Conservation (phyloP, 2,797 vertebrate genomes). For the Loris lydekkerianus region DNA sequence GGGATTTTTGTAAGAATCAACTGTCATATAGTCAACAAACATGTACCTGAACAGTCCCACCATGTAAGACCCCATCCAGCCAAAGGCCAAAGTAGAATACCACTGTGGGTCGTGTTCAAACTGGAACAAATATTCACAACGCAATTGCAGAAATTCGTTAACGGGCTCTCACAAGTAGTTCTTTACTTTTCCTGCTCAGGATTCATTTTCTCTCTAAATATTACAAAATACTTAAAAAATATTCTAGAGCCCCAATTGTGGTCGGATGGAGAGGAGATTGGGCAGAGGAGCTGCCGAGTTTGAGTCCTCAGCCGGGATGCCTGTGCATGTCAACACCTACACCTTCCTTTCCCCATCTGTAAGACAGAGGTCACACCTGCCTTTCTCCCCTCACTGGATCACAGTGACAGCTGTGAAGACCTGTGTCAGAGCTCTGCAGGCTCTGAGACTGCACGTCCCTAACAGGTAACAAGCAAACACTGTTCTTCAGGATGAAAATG, state of each 20-base stretch:
- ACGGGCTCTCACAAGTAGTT: not conserved
- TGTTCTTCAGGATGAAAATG: not conserved
- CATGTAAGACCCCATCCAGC: not conserved
- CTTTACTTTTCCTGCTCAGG: not conserved
- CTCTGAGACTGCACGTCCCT: not conserved
- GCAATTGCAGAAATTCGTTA: not conserved
- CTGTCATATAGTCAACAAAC: not conserved
- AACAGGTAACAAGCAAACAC: not conserved
- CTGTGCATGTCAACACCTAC: too few species aligned
- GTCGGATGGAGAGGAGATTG: not conserved
- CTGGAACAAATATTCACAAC: slow-evolving; percentile 35
- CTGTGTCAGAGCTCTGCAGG: not conserved
- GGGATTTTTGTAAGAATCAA: not conserved
- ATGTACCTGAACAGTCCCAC: not conserved
- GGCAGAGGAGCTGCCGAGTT: fast-evolving
- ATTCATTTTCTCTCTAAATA: not conserved
- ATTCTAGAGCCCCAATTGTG: not conserved
- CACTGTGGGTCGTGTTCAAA: not conserved
- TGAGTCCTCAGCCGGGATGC: not conserved
- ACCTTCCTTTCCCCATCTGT: not conserved
- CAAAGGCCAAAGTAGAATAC: slow-evolving; percentile 32
- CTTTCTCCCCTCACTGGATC: not conserved
- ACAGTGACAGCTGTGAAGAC: not conserved
- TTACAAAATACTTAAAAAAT: not conserved
- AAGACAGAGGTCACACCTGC: not conserved